phyloP scores from a whole-genome alignment of 2,888 invertebrate genomes.

The Dione juno region DNA sequence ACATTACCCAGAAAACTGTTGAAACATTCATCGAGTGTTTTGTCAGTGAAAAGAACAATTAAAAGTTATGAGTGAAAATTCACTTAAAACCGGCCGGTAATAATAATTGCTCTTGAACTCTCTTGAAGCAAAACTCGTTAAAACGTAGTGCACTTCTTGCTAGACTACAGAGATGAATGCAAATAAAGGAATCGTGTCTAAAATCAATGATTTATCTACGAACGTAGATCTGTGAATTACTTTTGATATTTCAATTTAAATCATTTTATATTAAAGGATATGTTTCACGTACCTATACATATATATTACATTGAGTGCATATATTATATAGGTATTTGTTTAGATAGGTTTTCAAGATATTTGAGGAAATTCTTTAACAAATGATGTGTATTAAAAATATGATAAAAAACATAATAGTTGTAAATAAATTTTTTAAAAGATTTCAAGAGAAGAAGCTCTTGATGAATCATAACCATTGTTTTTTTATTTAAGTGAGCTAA shows the following conservation, averaged over 20 bases:
- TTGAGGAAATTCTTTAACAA: too few relatives aligned
- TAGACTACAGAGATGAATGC: slow-evolving; percentile 33
- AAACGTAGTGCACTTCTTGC: slow-evolving; percentile 66
- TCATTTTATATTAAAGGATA: not conserved
- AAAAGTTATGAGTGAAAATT: slow-evolving; percentile 34
- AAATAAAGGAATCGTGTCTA: slow-evolving; percentile 34
- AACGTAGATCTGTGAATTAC: slow-evolving; percentile 2
- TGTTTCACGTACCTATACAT: not conserved
- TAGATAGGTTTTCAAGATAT: too few relatives aligned
- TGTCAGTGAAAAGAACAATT: slow-evolving; percentile 35
- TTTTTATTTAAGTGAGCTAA: too few relatives aligned
- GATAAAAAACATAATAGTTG: too few relatives aligned
- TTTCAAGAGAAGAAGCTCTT: too few relatives aligned
- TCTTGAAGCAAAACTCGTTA: slow-evolving; percentile 73
- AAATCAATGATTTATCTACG: slow-evolving; percentile 15
- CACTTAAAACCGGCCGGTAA: slow-evolving; percentile 31
- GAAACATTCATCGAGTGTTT: slow-evolving; percentile 11
- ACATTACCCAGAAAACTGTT: not conserved
- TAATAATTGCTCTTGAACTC: slow-evolving; percentile 52
- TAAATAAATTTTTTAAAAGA: too few relatives aligned
- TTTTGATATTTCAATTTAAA: slow-evolving; percentile 7
- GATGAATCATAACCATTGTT: too few relatives aligned
- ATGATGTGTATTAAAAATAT: too few relatives aligned
- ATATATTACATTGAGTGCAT: not conserved
- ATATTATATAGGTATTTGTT: not conserved